phyloP scores from a whole-genome alignment of 2,797 vertebrate genomes.

The Odontamblyopus rebecca region DNA sequence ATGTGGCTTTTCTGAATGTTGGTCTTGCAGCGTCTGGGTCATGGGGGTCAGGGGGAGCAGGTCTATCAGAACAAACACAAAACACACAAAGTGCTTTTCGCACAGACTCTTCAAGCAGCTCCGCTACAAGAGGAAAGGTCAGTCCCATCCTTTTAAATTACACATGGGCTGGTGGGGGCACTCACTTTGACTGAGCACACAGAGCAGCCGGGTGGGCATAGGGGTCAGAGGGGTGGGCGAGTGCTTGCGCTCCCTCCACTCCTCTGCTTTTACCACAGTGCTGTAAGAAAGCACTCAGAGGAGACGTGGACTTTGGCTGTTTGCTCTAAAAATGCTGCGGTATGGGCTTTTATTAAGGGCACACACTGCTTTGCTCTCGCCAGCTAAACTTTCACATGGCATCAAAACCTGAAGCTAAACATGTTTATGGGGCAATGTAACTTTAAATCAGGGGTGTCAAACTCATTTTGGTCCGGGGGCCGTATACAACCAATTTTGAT shows the following conservation, averaged over 20 bases:
- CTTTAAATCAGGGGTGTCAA: too few species aligned
- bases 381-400: too few species aligned
- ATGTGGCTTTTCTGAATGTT: neutral
- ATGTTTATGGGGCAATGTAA: too few species aligned
- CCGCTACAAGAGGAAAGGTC: slow-evolving; percentile 53
- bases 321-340: neutral
- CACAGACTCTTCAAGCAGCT: slow-evolving; percentile 49
- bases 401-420: too few species aligned
- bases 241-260: neutral
- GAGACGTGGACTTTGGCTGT: neutral
- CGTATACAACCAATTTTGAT: too few species aligned
- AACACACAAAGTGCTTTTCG: slow-evolving; percentile 36
- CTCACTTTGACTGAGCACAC: slow-evolving; percentile 44
- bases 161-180: slow-evolving; percentile 45
- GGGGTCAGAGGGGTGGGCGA: neutral
- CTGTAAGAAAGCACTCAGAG: neutral
- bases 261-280: neutral
- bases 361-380: too few species aligned
- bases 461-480: too few species aligned
- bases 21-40: slow-evolving; percentile 4
- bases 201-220: slow-evolving; percentile 45
- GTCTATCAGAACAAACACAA: neutral
- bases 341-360: too few species aligned
- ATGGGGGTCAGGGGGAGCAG: slow-evolving; percentile 8
- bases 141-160: slow-evolving; percentile 59